Percentiles rank a stretch among this genome's conserved stretches.
Conservation (phyloP, 92 coral and sea anemone species). For the Epizoanthus ramosus region DNA sequence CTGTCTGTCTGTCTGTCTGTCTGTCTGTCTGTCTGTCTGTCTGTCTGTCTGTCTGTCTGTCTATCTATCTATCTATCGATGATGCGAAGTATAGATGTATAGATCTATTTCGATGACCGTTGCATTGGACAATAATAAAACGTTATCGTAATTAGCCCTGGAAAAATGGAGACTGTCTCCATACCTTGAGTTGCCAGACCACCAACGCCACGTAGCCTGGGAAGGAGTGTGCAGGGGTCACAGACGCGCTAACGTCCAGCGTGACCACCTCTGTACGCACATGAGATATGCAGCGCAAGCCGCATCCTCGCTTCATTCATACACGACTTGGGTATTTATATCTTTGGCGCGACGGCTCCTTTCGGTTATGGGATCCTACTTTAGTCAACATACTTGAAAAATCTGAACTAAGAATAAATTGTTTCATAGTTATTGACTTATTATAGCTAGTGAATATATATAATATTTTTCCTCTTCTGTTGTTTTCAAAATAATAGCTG, state of each 20-base stretch:
- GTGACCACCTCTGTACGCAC: constrained; percentile 7
- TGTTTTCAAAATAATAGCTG: neutral
- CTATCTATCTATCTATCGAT: no score
- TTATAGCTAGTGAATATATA: neutral
- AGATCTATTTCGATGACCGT: no score
- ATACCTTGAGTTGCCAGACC: constrained; percentile 15
- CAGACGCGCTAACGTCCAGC: neutral
- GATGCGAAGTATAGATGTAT: no score
- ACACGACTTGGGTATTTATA: neutral
- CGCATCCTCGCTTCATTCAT: neutral
- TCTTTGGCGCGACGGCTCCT: neutral
- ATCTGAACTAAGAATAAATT: neutral
- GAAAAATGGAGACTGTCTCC: neutral
- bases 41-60: no score
- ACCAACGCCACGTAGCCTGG: constrained; percentile 16
- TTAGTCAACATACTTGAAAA: neutral
- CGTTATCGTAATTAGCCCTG: no score
- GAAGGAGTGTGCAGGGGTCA: neutral
- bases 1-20: no score
- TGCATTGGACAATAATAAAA: no score
- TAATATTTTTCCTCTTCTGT: neutral
- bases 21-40: no score
- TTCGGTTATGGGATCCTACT: constrained; percentile 5
- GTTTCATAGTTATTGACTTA: neutral
- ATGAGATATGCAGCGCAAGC: neutral